These are phyloP conservation scores for Enteromius fasciolatus DNA, from an alignment of 2,797 vertebrate species.

Conservation along the genomic window DNA sequence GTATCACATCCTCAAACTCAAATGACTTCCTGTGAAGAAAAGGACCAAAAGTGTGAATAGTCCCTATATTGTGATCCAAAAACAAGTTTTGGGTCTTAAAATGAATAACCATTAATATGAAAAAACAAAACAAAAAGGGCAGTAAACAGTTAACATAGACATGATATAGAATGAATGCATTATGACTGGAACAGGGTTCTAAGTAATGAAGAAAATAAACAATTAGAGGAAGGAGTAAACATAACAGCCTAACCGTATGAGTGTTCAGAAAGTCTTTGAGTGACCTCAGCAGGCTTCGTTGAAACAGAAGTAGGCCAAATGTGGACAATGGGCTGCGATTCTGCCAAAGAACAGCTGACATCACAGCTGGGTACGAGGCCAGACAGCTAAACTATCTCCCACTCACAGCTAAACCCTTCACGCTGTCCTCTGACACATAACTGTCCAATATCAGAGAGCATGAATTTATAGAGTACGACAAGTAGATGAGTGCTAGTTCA, in stretches of 20 bases:
- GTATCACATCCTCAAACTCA: constrained; percentile 94
- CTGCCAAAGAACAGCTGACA: constrained; percentile 72
- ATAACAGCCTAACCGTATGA: constrained; percentile 39
- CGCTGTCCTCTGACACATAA: constrained; percentile 39
- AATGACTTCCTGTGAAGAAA: constrained; percentile 89
- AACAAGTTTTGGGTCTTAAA: not conserved
- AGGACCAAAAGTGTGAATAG: not conserved
- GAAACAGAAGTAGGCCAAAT: constrained; percentile 71
- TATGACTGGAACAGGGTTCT: not conserved
- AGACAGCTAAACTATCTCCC: constrained; percentile 60
- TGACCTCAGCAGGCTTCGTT: constrained; percentile 64
- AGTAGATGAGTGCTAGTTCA: not conserved
- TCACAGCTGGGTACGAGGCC: constrained; percentile 69
- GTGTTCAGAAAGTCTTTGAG: constrained; percentile 51
- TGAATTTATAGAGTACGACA: not conserved
- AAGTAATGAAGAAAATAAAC: constrained; percentile 24
- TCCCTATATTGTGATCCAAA: not conserved
- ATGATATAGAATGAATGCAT: not conserved
- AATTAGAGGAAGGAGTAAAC: constrained; percentile 39
- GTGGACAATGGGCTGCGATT: constrained; percentile 72
- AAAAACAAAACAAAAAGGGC: not conserved
- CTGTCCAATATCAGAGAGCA: not conserved
- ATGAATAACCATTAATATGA: not conserved
- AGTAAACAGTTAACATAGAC: not conserved
- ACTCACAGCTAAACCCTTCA: constrained; percentile 49